Conservation (phyloP, 2,888 invertebrate genomes). For the Sphecodes monilicornis region DNA sequence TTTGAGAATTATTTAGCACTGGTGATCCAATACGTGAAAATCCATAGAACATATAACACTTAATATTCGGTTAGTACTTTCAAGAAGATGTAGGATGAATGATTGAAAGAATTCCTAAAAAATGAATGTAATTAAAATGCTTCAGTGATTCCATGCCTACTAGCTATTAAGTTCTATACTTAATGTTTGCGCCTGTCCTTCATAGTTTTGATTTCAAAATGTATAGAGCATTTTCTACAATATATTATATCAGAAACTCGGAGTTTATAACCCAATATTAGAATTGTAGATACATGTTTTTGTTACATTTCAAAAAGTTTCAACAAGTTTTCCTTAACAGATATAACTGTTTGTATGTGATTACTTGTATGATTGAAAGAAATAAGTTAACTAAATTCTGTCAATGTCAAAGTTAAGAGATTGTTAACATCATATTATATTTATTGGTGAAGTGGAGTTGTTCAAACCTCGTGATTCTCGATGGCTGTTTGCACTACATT, state of each 20-base stretch:
- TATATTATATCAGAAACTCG: not conserved
- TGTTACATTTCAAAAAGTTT: not conserved
- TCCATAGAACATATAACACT: constrained; percentile 10
- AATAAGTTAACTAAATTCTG: not conserved
- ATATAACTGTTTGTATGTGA: not conserved
- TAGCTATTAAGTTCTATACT: not conserved
- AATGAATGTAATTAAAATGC: constrained; percentile 14
- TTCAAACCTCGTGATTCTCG: constrained; percentile 41
- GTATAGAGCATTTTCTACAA: not conserved
- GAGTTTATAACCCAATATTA: not conserved
- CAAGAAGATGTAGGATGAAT: constrained; percentile 33
- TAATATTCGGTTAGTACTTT: constrained; percentile 44
- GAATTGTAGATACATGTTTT: not conserved
- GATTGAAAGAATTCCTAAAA: constrained; percentile 31
- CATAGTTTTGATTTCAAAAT: not conserved
- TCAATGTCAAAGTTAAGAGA: constrained; percentile 19
- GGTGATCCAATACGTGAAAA: not conserved
- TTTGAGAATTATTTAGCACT: not conserved
- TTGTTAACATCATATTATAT: not conserved
- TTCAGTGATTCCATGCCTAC: not conserved
- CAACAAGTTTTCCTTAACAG: not conserved
- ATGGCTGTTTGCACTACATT: constrained; percentile 26
- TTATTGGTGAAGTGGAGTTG: not conserved
- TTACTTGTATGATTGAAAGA: not conserved
- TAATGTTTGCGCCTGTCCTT: not conserved